Evolutionary conservation across 2,113 vertebrate species (phyloP), one percentile per base, ranked within the genome.

Genomic region (Uria lomvia): DNA sequence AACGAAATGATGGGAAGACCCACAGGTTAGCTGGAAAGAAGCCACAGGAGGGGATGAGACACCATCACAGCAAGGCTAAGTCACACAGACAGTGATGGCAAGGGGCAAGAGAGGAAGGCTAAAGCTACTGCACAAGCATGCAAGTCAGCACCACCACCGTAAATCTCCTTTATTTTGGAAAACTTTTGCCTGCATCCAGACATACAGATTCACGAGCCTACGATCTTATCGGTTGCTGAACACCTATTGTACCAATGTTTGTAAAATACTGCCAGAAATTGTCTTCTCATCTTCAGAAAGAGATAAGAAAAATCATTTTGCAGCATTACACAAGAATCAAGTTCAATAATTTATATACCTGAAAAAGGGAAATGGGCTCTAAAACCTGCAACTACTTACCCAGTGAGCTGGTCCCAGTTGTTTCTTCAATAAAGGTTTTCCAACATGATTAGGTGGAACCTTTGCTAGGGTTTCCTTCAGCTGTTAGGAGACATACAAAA

Each of bases 381-480:
- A 81, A 85, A 6, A 83, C 20, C 50, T 73, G 26, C 66, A 32
- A 40, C 34, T 94, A 98, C 98, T 98, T 96, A 99, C 99, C 99
- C 99, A 98, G 97, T 99, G 99, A 95, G 99, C 97, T 47, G 99
- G 99, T 94, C 99, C 99, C 77, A 99, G 98, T 30, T 98, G 77
- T 96, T 99, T 99, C 97, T 98, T 99, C 97, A 99, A 6, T 86
- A 99, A 95, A 92, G 99, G 99, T 73, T 98, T 99, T 94, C 99
- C 99, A 60, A 99, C 97, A 11, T 99, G 99, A 97, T 96, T 98
- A 75, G 98, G 98, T 75, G 99, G 98, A 92, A 99, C 99, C 96
- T 99, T 99, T 62, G 99, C 98, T 94, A 99, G 93, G 34, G 99
- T 99, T 98, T 99, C 99, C 95, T 99, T 99, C 93, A 99, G 97